Conservation (phyloP, 2,797 vertebrate species). For the Chiropotes sagulatus region DNA sequence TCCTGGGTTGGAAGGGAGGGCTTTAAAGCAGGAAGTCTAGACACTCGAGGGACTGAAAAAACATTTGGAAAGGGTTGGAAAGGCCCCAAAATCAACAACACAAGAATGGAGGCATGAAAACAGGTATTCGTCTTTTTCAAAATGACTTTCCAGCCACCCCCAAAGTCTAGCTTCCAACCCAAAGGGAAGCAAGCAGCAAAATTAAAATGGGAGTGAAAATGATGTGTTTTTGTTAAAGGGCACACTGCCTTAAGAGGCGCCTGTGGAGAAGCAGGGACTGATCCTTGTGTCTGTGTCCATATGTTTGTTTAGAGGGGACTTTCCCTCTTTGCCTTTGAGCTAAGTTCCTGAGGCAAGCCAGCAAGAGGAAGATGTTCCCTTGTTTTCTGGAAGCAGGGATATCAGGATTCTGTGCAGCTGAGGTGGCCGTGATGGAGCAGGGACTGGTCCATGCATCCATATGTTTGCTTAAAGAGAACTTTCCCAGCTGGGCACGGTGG, state of each 20-base stretch:
- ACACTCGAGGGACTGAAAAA: background rate
- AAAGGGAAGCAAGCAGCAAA: background rate
- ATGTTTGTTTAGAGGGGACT: background rate
- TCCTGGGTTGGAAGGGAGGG: background rate
- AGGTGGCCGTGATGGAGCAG: background rate
- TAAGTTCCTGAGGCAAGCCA: background rate
- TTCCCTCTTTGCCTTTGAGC: background rate
- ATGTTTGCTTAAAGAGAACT: background rate
- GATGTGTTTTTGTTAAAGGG: background rate
- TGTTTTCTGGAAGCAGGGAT: background rate
- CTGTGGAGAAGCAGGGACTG: background rate
- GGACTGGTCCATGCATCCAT: background rate
- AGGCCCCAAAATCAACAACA: conserved; percentile 6
- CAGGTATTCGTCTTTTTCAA: background rate
- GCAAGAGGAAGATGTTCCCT: background rate
- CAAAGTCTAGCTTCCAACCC: background rate
- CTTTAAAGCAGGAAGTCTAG: background rate
- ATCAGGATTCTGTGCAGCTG: background rate
- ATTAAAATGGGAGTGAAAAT: background rate
- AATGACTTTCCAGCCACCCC: background rate
- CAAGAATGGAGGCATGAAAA: background rate
- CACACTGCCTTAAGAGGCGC: background rate
- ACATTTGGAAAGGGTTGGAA: conserved; percentile 1
- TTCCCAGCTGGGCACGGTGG: background rate
- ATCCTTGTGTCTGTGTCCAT: background rate